Evolutionary conservation across 2,888 invertebrate species (phyloP).

Genomic region (Eilema depressum): DNA sequence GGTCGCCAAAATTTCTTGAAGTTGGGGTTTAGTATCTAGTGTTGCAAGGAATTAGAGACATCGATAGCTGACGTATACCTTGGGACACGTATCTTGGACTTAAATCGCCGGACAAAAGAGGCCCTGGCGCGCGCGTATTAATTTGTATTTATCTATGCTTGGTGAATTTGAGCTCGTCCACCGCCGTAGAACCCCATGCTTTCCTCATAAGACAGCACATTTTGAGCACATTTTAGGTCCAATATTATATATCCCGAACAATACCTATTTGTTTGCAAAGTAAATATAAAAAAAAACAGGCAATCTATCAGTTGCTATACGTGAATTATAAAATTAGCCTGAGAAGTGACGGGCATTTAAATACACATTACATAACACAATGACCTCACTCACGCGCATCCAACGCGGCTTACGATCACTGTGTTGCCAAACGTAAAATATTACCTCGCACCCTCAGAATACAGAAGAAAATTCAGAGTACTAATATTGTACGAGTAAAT

Average conservation of each 20-base stretch:
- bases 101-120: no score
- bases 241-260: no score
- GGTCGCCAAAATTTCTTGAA: no score
- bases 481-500: not conserved
- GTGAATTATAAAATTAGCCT: conserved; percentile 27
- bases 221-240: no score
- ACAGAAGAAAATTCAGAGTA: no score
- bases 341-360: conserved; percentile 32
- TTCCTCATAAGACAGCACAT: no score
- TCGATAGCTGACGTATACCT: not conserved
- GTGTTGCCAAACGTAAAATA: conserved; percentile 6
- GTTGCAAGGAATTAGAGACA: not conserved
- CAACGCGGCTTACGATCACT: conserved; percentile 13
- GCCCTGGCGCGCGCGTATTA: no score
- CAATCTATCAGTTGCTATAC: conserved; percentile 15
- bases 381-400: conserved; percentile 43
- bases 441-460: conserved; percentile 1
- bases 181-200: no score
- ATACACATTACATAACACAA: conserved; percentile 47
- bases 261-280: not conserved
- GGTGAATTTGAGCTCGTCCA: no score
- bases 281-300: not conserved
- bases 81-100: no score
- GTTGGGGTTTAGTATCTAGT: no score
- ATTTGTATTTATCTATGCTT: no score